Percentiles rank a stretch among this genome's conserved stretches.
These are phyloP conservation scores for Argynnis bischoffii DNA, from an alignment of 2,888 invertebrate species.

Conservation along the genomic window DNA sequence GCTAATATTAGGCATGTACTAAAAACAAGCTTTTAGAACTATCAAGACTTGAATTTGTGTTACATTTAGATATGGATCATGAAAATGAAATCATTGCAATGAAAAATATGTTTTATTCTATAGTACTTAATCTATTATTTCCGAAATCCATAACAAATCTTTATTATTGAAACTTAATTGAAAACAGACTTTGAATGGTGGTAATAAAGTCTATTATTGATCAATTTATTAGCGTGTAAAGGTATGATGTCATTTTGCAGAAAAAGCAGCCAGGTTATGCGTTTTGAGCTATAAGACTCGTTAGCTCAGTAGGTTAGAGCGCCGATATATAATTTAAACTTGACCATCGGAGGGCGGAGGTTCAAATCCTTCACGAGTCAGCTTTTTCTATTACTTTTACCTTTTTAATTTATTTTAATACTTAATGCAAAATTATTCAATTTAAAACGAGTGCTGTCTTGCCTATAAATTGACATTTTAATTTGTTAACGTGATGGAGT, in stretches of 20 bases:
- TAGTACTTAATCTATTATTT: no score
- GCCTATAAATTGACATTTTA: not conserved
- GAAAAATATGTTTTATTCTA: no score
- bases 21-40: no score
- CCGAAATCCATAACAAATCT: no score
- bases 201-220: not conserved
- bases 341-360: slow-evolving; percentile 50
- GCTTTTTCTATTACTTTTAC: slow-evolving; percentile 17
- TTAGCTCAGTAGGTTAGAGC: slow-evolving; percentile 54
- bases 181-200: not conserved
- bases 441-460: not conserved
- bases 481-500: no score
- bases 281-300: slow-evolving; percentile 37
- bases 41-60: no score
- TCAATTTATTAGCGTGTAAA: not conserved
- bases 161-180: not conserved
- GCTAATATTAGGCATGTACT: no score
- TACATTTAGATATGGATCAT: no score
- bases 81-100: no score
- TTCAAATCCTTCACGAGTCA: slow-evolving; percentile 53
- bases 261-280: not conserved
- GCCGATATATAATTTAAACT: slow-evolving; percentile 44
- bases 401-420: slow-evolving; percentile 22
- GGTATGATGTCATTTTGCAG: slow-evolving; percentile 23
- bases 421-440: no score